These are phyloP conservation scores for Gastrophysa polygoni DNA, from an alignment of 2,888 invertebrate species.

Conservation along the genomic window DNA sequence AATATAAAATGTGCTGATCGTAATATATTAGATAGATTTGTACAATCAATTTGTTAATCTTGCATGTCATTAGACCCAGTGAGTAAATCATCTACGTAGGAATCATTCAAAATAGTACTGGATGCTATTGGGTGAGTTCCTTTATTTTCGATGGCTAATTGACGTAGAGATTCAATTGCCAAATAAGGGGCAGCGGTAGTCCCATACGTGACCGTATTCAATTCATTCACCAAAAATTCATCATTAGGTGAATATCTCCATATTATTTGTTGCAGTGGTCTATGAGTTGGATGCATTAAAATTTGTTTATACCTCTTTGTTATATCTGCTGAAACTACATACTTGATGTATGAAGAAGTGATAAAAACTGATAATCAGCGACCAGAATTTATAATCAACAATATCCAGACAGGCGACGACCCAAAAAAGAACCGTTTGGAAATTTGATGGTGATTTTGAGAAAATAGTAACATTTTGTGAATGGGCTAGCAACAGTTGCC, in stretches of 20 bases:
- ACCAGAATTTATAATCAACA: neutral
- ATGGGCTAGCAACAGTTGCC: neutral
- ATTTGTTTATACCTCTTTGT: slow-evolving; percentile 19
- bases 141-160: slow-evolving; percentile 11
- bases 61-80: slow-evolving; percentile 11
- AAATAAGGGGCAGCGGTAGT: slow-evolving; percentile 19
- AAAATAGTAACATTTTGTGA: neutral
- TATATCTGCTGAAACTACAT: slow-evolving; percentile 18
- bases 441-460: neutral
- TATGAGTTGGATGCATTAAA: slow-evolving; percentile 6
- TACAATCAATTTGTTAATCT: neutral
- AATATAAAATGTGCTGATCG: slow-evolving; percentile 6
- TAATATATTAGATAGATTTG: slow-evolving; percentile 11
- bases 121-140: slow-evolving; percentile 4
- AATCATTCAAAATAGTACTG: slow-evolving; percentile 8
- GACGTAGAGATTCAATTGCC: slow-evolving; percentile 13
- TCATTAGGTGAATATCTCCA: slow-evolving; percentile 16
- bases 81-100: slow-evolving; percentile 18
- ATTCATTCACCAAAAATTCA: slow-evolving; percentile 8
- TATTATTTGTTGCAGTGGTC: slow-evolving; percentile 15
- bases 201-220: no score
- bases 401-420: neutral
- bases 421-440: slow-evolving; percentile 1
- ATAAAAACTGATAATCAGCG: neutral
- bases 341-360: slow-evolving; percentile 19